phyloP scores from a whole-genome alignment of 2,888 invertebrate genomes.

The Tetheella fluctuosa region DNA sequence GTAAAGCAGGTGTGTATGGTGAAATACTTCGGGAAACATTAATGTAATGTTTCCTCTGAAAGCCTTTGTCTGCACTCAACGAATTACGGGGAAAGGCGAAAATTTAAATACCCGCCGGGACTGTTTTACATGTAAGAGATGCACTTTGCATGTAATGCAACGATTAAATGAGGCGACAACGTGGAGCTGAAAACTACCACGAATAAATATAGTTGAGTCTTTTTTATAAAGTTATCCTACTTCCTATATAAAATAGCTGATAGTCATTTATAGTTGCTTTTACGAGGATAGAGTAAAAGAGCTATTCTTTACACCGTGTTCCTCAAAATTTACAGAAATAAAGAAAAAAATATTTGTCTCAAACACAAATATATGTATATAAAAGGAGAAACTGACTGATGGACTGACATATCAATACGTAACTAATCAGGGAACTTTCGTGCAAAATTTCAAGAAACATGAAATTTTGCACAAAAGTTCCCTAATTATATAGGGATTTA shows the following conservation, averaged over 20 bases:
- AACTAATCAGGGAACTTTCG: no score
- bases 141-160: slow-evolving; percentile 79
- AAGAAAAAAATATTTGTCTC: no score
- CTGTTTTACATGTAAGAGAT: slow-evolving; percentile 83
- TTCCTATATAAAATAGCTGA: not conserved
- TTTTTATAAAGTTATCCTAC: slow-evolving; percentile 11
- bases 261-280: no score
- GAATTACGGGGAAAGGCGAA: slow-evolving; percentile 79
- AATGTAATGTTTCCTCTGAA: slow-evolving; percentile 71
- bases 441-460: no score
- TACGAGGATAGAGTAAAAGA: no score
- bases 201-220: slow-evolving; percentile 19
- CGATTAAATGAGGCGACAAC: slow-evolving; percentile 73
- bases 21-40: slow-evolving; percentile 71
- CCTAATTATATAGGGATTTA: no score
- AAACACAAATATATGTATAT: no score
- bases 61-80: slow-evolving; percentile 78
- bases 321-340: no score
- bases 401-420: no score
- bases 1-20: slow-evolving; percentile 55
- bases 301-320: no score
- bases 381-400: no score
- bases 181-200: slow-evolving; percentile 26
- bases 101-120: slow-evolving; percentile 80
- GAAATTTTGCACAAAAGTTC: no score